phyloP scores from a whole-genome alignment of 2,888 invertebrate genomes.

The Parascotia fuliginaria region DNA sequence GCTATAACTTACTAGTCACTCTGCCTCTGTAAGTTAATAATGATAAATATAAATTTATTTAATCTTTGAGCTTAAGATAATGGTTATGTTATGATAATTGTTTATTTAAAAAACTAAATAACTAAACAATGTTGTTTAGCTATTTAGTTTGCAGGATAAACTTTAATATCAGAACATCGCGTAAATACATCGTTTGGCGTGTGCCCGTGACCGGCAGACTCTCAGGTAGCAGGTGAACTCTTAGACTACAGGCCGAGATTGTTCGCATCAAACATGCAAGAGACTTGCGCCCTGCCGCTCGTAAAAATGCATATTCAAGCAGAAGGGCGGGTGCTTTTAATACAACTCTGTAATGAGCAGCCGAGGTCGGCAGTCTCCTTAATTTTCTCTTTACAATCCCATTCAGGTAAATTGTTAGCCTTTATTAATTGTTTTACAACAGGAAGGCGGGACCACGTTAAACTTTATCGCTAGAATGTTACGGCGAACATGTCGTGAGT shows the following conservation, averaged over 20 bases:
- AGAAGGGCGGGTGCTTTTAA: conserved; percentile 78
- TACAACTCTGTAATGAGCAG: conserved; percentile 77
- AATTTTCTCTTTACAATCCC: conserved; percentile 76
- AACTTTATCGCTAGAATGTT: conserved; percentile 45
- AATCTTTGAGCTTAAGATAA: no score
- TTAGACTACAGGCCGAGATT: conserved; percentile 65
- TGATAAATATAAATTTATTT: no score
- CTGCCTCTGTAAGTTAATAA: no score
- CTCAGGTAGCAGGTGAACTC: conserved; percentile 44
- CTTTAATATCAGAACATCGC: conserved; percentile 26
- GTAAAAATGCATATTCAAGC: conserved; percentile 85
- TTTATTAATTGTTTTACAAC: conserved; percentile 70
- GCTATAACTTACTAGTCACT: no score
- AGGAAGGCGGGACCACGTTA: conserved; percentile 54
- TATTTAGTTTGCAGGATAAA: conserved; percentile 4
- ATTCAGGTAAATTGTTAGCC: conserved; percentile 71
- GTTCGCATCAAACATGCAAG: conserved; percentile 80
- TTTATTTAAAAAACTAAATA: no score
- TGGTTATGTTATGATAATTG: no score
- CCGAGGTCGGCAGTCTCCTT: conserved; percentile 77
- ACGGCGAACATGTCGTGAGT: conserved; percentile 19
- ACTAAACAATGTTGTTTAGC: no score
- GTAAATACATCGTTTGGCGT: conserved; percentile 17
- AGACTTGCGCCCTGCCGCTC: conserved; percentile 65
- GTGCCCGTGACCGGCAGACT: conserved; percentile 19